phyloP scores from a whole-genome alignment of 2,113 vertebrate species.

The Chaetops frenatus region DNA sequence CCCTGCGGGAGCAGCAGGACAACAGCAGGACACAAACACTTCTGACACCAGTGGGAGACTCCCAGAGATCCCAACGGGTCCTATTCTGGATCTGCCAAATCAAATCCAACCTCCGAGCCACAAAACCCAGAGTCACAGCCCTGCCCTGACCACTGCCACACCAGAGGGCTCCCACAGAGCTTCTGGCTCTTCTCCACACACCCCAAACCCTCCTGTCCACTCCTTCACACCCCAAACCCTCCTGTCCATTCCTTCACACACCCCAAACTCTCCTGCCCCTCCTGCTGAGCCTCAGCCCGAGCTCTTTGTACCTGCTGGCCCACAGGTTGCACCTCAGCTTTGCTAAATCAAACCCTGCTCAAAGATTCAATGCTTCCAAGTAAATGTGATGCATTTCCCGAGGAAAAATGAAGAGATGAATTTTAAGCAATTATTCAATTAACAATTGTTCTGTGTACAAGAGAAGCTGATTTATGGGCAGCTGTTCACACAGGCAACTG shows the following conservation, averaged over 20 bases:
- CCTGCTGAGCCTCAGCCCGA: too few relatives aligned
- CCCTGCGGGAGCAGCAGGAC: neutral
- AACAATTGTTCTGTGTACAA: constrained; percentile 14
- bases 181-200: neutral
- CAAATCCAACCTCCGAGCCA: neutral
- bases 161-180: neutral
- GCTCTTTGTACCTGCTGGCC: too few relatives aligned
- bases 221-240: too few relatives aligned
- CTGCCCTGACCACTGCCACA: neutral
- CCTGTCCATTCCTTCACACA: too few relatives aligned
- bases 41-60: neutral
- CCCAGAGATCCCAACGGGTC: neutral
- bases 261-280: neutral
- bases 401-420: neutral
- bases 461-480: constrained; percentile 36
- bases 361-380: neutral
- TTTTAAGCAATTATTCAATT: constrained; percentile 51
- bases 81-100: neutral
- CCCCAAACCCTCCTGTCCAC: too few relatives aligned
- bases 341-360: neutral
- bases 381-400: neutral
- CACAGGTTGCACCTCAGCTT: neutral
- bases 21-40: neutral
- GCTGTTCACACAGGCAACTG: neutral
- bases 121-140: neutral